These are phyloP conservation scores for Amphiprion percula DNA, from an alignment of 2,113 vertebrate genomes.

Conservation along the genomic window DNA sequence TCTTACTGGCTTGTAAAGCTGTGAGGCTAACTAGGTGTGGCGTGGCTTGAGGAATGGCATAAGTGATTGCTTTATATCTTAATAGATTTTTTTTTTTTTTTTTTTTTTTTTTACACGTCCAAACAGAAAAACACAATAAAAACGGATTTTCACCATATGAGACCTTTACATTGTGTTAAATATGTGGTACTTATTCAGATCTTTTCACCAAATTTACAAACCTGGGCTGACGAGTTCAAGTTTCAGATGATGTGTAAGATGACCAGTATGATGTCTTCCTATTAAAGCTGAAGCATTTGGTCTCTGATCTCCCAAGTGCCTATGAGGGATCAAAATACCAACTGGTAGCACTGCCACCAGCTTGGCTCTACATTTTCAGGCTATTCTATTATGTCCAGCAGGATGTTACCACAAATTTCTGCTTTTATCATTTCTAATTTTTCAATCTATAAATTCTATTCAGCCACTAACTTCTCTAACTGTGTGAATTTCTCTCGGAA, in stretches of 20 bases:
- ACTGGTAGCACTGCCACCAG: conserved; percentile 65
- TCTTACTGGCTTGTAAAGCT: too few relatives aligned
- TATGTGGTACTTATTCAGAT: neutral
- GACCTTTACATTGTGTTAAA: neutral
- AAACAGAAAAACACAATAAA: too few relatives aligned
- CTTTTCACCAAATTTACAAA: neutral
- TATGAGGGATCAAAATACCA: conserved; percentile 71
- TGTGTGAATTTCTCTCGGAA: conserved; percentile 40
- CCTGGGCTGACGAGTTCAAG: conserved; percentile 6
- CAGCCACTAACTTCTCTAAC: neutral
- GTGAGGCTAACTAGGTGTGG: too few relatives aligned
- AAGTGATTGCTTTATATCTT: too few relatives aligned
- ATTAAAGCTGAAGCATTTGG: conserved; percentile 65
- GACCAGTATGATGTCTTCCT: conserved; percentile 44
- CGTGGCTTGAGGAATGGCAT: too few relatives aligned
- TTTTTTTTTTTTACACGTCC: too few relatives aligned
- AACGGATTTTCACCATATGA: too few relatives aligned
- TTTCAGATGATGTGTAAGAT: conserved; percentile 25
- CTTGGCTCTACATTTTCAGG: conserved; percentile 60
- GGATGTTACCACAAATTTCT: conserved; percentile 22
- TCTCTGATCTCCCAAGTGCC: conserved; percentile 67
- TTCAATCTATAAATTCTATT: conserved; percentile 24
- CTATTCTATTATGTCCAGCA: conserved; percentile 41
- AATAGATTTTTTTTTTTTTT: too few relatives aligned
- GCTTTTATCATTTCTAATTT: conserved; percentile 35